These are phyloP conservation scores for Neotoma lepida DNA, from an alignment of 2,113 vertebrate genomes.

Conservation along the genomic window DNA sequence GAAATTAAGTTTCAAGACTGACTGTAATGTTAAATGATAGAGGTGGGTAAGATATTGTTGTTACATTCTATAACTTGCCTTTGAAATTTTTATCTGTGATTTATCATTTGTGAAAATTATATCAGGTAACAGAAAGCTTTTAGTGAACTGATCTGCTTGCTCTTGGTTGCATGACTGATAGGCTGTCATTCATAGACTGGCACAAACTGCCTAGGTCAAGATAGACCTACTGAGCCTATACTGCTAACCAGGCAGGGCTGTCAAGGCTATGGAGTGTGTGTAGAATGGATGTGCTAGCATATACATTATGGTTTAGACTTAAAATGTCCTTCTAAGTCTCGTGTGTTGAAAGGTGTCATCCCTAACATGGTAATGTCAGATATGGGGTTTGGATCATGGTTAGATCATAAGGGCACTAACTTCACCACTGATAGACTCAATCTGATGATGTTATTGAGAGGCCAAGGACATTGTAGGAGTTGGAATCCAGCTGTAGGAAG, in stretches of 20 bases:
- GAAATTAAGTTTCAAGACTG: slow-evolving; percentile 25
- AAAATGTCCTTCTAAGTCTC: neutral
- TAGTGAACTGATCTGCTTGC: slow-evolving; percentile 6
- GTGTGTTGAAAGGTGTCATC: neutral
- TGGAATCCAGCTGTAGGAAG: neutral
- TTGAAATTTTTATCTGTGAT: neutral
- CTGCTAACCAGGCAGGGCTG: neutral
- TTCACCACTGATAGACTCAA: neutral
- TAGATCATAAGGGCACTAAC: neutral
- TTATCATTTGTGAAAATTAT: slow-evolving; percentile 39
- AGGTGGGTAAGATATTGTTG: neutral
- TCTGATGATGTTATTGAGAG: neutral
- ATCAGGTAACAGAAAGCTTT: neutral
- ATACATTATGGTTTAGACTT: neutral
- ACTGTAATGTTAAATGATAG: neutral
- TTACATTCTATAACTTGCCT: neutral
- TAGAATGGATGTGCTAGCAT: neutral
- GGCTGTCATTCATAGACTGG: neutral
- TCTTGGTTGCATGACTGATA: neutral
- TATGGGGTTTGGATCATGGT: neutral
- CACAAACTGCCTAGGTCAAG: neutral
- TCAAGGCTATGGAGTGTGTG: neutral
- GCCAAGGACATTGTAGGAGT: neutral
- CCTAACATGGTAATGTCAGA: neutral
- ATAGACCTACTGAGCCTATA: neutral